A percentile compares a stretch with the other conserved stretches of the same genome.
These are phyloP conservation scores for Rhogogaster chlorosoma DNA, from an alignment of 2,888 invertebrate species.

Conservation along the genomic window DNA sequence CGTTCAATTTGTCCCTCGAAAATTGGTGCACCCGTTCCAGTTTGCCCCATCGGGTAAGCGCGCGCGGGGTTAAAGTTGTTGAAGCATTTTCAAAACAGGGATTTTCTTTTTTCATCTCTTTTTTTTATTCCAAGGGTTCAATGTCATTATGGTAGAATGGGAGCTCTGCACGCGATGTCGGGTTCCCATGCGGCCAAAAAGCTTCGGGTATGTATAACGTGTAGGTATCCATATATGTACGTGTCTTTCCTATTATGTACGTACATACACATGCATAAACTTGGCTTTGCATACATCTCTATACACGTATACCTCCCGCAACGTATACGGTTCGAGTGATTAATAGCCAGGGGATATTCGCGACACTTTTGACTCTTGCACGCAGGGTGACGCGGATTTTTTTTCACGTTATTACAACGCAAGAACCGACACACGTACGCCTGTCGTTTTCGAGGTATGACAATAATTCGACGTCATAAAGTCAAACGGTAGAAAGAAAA, in stretches of 20 bases:
- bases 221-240: not conserved
- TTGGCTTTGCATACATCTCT: not conserved
- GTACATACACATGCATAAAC: not conserved
- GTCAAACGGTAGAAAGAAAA: slow-evolving; percentile 7
- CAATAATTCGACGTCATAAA: slow-evolving; percentile 15
- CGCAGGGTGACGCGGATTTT: slow-evolving; percentile 37
- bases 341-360: slow-evolving; percentile 33
- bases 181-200: not conserved
- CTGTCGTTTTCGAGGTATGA: not conserved
- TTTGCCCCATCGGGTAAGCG: too few species aligned
- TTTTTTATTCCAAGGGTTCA: not conserved
- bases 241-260: slow-evolving; percentile 3
- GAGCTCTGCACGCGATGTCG: not conserved
- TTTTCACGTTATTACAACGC: slow-evolving; percentile 39
- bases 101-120: not conserved
- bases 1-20: slow-evolving; percentile 4
- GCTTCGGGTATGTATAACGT: slow-evolving; percentile 4
- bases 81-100: slow-evolving; percentile 18
- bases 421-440: not conserved
- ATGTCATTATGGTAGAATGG: not conserved
- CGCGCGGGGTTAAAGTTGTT: not conserved
- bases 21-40: not conserved
- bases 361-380: slow-evolving; percentile 37
- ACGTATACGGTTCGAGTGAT: slow-evolving; percentile 3
- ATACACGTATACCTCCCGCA: not conserved